Percentiles rank a stretch among this genome's conserved stretches.
These are phyloP conservation scores for Pachyseris speciosa DNA, from an alignment of 64 coral and sea anemone genomes.

Conservation along the genomic window DNA sequence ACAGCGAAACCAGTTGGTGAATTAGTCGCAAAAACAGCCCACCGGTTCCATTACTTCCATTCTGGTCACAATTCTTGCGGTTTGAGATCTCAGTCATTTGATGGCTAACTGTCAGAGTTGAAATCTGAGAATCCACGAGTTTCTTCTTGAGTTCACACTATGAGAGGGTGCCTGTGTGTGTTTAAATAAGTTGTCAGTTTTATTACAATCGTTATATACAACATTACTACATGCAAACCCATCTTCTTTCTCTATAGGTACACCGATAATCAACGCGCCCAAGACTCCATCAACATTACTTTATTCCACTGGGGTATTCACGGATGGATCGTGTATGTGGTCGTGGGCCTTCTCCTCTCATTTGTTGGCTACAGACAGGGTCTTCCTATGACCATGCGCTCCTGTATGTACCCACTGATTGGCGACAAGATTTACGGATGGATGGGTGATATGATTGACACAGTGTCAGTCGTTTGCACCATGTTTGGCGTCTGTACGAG, in stretches of 20 bases:
- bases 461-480: slow-evolving; percentile 70
- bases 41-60: no score
- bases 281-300: slow-evolving; percentile 79
- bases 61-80: no score
- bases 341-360: slow-evolving; percentile 65
- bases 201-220: no score
- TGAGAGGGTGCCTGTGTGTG: no score
- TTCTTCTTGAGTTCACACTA: no score
- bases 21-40: no score
- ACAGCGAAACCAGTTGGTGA: no score
- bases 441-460: slow-evolving; percentile 72
- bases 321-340: slow-evolving; percentile 75
- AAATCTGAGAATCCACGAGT: no score
- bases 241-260: slow-evolving; percentile 44
- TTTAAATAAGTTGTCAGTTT: no score
- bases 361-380: slow-evolving; percentile 58
- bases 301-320: slow-evolving; percentile 84
- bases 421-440: slow-evolving; percentile 79
- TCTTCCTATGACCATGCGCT: slow-evolving; percentile 78
- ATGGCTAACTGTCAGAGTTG: no score
- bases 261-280: slow-evolving; percentile 73
- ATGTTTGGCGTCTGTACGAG: slow-evolving; percentile 88
- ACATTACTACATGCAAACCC: no score
- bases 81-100: no score
- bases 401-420: slow-evolving; percentile 76